Evolutionary conservation across 1,140 invertebrate genomes (phyloP).

Genomic region (Rhynchophorus ferrugineus): DNA sequence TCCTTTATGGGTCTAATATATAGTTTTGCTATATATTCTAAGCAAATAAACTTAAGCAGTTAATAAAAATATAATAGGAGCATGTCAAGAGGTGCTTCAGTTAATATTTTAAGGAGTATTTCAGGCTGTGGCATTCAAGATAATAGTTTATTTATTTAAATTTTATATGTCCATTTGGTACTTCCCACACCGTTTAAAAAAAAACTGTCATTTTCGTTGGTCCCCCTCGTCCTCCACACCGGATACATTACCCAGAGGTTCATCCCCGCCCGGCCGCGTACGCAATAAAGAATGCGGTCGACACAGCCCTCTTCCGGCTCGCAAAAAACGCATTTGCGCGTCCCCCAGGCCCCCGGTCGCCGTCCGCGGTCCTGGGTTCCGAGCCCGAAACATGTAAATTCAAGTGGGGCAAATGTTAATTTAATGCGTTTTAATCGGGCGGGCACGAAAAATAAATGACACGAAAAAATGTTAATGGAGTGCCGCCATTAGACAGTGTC

Average conservation of each 20-base stretch:
- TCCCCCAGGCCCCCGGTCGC: too few relatives aligned
- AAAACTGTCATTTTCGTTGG: neutral
- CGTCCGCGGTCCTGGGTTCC: conserved; percentile 1
- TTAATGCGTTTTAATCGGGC: conserved; percentile 29
- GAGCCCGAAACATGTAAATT: conserved; percentile 12
- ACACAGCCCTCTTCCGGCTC: neutral
- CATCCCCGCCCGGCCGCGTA: too few relatives aligned
- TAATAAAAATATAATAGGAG: too few relatives aligned
- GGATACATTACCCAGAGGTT: too few relatives aligned
- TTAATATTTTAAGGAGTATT: too few relatives aligned
- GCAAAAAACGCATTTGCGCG: neutral
- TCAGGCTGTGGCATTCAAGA: too few relatives aligned
- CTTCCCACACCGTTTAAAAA: neutral
- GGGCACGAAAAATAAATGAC: conserved; percentile 28
- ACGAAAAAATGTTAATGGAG: conserved; percentile 35
- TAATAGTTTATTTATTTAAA: neutral
- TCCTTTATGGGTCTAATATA: too few relatives aligned
- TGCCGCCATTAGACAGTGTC: conserved; percentile 22
- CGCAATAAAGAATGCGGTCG: neutral
- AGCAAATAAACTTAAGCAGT: too few relatives aligned
- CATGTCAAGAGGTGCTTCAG: too few relatives aligned
- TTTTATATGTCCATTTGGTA: neutral
- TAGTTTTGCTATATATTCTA: too few relatives aligned
- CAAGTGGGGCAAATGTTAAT: conserved; percentile 20
- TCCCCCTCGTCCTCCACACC: too few relatives aligned